Evolutionary conservation across 2,797 vertebrate species (phyloP).

Genomic region (Acipenser ruthenus): DNA sequence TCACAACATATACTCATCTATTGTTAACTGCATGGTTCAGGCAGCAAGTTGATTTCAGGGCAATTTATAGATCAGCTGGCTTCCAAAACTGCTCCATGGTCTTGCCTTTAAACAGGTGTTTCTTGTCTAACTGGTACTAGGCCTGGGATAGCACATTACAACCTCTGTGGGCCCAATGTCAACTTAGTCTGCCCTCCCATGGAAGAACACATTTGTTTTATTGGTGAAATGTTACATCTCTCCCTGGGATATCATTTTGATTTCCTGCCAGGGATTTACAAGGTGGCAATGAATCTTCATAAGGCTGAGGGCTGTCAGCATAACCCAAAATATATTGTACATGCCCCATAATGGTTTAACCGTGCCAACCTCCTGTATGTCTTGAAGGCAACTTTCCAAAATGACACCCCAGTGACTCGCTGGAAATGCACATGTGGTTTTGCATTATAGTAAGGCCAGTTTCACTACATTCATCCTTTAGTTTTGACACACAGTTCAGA

Average conservation of each 20-base stretch:
- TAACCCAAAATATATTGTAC: constrained; percentile 1
- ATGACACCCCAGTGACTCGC: not conserved
- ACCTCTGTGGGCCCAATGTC: too few relatives aligned
- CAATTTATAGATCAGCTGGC: too few relatives aligned
- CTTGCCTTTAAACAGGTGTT: too few relatives aligned
- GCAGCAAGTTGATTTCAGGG: too few relatives aligned
- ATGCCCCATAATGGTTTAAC: not conserved
- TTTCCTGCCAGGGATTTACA: not conserved
- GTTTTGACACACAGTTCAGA: too few relatives aligned
- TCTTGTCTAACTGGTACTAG: too few relatives aligned
- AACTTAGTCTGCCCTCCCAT: too few relatives aligned
- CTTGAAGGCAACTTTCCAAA: not conserved
- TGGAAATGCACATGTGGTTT: not conserved
- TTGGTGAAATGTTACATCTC: not conserved
- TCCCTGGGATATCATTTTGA: not conserved
- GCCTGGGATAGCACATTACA: too few relatives aligned
- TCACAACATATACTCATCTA: too few relatives aligned
- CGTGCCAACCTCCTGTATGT: not conserved
- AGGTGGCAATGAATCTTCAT: not conserved
- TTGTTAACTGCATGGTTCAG: too few relatives aligned
- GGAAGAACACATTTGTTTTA: too few relatives aligned
- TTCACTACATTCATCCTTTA: not conserved
- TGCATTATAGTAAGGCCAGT: not conserved
- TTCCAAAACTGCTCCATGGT: too few relatives aligned
- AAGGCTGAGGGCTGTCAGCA: not conserved